Conservation (phyloP, 2,888 invertebrate genomes). For the Cryptosula pallasiana region DNA sequence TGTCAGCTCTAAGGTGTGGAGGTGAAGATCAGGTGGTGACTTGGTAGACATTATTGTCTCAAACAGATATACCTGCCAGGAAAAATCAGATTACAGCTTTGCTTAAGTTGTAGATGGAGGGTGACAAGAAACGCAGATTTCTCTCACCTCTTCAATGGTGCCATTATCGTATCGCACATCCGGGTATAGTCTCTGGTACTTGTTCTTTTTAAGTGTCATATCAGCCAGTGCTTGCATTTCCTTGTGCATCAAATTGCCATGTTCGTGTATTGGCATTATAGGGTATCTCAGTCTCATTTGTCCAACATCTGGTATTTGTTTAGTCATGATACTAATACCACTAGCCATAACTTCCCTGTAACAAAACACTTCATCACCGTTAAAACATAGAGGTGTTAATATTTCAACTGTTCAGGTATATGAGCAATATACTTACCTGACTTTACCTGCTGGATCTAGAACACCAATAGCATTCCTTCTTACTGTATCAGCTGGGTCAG, state of each 20-base stretch:
- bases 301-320: conserved; percentile 35
- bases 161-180: conserved; percentile 1
- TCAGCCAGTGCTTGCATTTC: conserved; percentile 30
- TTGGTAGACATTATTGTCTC: conserved; percentile 6
- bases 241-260: conserved; percentile 35
- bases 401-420: too few species aligned
- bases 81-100: too few species aligned
- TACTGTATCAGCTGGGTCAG: conserved; percentile 13
- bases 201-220: conserved; percentile 19
- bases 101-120: too few species aligned
- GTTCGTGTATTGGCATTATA: conserved; percentile 37
- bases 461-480: conserved; percentile 6
- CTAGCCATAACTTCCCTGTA: background rate
- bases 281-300: conserved; percentile 36
- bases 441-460: conserved; percentile 6
- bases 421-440: background rate
- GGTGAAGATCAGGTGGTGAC: background rate
- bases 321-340: conserved; percentile 19
- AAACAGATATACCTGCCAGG: background rate
- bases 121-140: too few species aligned
- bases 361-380: too few species aligned
- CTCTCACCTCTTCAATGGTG: conserved; percentile 15
- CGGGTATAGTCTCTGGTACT: conserved; percentile 3
- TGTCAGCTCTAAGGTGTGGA: conserved; percentile 3
- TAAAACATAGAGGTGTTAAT: too few species aligned